Evolutionary conservation across 1,140 invertebrate genomes (phyloP), one percentile per base, ranked within the genome.

Genomic region (Ericerus pela): DNA sequence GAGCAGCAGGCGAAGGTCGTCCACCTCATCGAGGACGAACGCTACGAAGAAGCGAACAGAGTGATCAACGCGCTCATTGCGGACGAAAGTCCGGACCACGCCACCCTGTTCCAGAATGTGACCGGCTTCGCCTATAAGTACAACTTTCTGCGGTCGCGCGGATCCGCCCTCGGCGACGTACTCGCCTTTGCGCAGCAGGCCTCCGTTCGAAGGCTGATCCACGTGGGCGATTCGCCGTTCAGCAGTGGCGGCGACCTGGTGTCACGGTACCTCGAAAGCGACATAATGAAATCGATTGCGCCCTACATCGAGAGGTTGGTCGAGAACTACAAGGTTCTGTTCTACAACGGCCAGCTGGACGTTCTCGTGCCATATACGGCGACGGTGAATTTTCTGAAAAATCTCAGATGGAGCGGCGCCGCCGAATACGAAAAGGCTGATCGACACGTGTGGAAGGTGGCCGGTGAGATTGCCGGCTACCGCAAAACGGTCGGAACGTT

Each of bases 271-370:
- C 66, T 94, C 5, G 76, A 79, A 51, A 66, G 72, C 22, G 91
- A 96, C 72, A 74, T 95, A 0, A 87, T 91, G 80, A 76, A 89
- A 62, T 85, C 83, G 0, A 77, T 88, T 22, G 81, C 84, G 36
- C 78, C 79, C 1, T 82, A 80, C 76, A 70, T 94, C 43, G 71
- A 76, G 6, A 78, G 82, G 55, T 68, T 94, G 0, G 56, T 78
- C 73, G 62, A 78, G 64, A 52, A 65, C 51, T 88, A 87, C 62
- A 76, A 76, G 66, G 76, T 84, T 4, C 70, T 85, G 5, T 74
- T 85, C 51, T 92, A 89, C 65, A 88, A 80, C 64, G 88, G 88
- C 0, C 85, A 90, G 64, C 64, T 91, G 33, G 88, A 92, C 65
- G 81, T 92, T 16, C 88, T 90, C 62, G 80, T 88, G 2, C 80